phyloP scores from a whole-genome alignment of 2,113 vertebrate species.

The Trachemys scripta region DNA sequence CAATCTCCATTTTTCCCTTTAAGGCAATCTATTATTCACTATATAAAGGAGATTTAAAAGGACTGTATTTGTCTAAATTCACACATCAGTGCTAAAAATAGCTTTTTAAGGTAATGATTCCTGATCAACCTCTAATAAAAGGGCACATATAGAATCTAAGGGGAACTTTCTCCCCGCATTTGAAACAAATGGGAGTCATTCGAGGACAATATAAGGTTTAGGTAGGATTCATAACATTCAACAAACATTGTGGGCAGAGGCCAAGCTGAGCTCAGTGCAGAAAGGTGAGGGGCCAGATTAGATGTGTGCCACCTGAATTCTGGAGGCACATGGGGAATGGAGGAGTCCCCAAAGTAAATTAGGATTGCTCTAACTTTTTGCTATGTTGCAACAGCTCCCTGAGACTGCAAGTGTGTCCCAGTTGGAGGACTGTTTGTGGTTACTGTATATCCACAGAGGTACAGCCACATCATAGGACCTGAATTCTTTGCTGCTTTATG shows the following conservation, averaged over 20 bases:
- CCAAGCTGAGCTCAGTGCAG: not conserved
- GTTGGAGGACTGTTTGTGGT: not conserved
- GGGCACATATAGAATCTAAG: slow-evolving; percentile 40
- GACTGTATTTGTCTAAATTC: not conserved
- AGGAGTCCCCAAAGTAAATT: accelerated
- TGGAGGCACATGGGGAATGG: not conserved
- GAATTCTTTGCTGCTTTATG: not conserved
- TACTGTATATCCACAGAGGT: too few species aligned
- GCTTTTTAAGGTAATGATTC: slow-evolving; percentile 49
- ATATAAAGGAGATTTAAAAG: slow-evolving; percentile 22
- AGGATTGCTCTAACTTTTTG: accelerated
- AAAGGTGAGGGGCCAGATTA: accelerated
- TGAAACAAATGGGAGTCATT: slow-evolving; percentile 62
- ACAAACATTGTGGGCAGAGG: not conserved
- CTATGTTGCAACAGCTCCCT: not conserved
- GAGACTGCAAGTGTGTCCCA: not conserved
- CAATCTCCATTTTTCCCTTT: not conserved
- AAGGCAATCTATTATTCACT: not conserved
- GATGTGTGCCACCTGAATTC: not conserved
- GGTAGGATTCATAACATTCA: slow-evolving; percentile 30
- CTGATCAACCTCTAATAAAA: slow-evolving; percentile 48
- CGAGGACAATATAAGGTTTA: slow-evolving; percentile 45
- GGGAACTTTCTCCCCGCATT: slow-evolving; percentile 37
- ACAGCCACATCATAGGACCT: not conserved
- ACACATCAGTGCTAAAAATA: slow-evolving; percentile 41